Base-by-base conservation (phyloP, 2,797 vertebrate species). In the Erpetoichthys calabaricus region DNA sequence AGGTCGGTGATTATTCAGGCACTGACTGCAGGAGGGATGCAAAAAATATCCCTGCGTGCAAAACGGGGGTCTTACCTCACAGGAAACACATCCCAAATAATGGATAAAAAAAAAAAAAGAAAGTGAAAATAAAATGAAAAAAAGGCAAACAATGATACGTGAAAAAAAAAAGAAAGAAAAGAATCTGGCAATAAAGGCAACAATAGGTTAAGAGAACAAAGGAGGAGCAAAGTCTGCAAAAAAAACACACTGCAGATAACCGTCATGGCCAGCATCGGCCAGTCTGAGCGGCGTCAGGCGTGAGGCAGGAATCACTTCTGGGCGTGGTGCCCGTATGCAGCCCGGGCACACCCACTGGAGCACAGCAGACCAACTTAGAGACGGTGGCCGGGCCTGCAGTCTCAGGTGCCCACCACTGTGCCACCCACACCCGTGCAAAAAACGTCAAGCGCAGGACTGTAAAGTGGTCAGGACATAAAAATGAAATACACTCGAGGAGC, bases 11-110 rank as follows among this genome's bases (percentile, higher is more conserved):
- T 78, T 70, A 65, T 65, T 67, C 56, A 70, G 64, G 75, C 72
- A 77, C 69, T 63, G 56, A 60, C 64, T 60, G 53, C 69, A 64
- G 65, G 59, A 25, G 63, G 68, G 62, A 69, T 70, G 69, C 69
- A 73, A 66, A 72, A 61, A 63, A 63, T 67, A 68, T 67, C 65
- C 73, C 70, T 74, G 77, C 72, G 76, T 69, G 73, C 62, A 70
- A 77, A 73, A 73, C 79, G 67, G 74, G 72, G 66, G 67, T 80
- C 86, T 88, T 87, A 86, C 83, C 83, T 88, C 84, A 82, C 76
- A 80, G 77, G 81, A 78, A 83, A 84, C 72, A 85, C 49, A 84
- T 81, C 81, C 82, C 82, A 84, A 78, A 85, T 78, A 85, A 80
- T 80, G 77, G 72, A 72, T 74, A 75, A 71, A 73, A 80, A 82